Base-by-base conservation (phyloP, 2,113 vertebrate species). In the Passer montanus region DNA sequence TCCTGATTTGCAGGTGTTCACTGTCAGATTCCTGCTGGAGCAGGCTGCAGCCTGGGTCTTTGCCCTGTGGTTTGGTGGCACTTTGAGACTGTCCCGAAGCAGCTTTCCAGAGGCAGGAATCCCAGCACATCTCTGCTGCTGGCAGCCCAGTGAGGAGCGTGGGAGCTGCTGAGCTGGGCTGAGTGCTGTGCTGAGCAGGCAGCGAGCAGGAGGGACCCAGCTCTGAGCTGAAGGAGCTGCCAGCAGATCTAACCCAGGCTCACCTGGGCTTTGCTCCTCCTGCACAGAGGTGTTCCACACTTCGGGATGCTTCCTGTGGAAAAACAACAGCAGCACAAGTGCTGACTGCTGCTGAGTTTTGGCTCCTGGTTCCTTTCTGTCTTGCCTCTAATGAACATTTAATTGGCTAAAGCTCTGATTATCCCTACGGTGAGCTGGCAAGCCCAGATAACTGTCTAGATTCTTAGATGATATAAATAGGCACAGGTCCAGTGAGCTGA, bases 391-490 rank as follows among this genome's bases (percentile, higher is more conserved):
- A 95, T 75, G 92, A 96, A 95, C 78, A 43, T 81, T 80, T 91
- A 92, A 92, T 88, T 95, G 87, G 75, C 77, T 67, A 47, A 80
- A 95, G 87, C 72, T 59, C 41, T 94, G 82, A 88, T 94, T 90
- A 90, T 78, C 79, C 89, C 78, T 59, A 19, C 72, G 62, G 78
- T 88, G 90, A 93, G 94, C 94, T 85, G 91, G 84, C 90, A 95
- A 83, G 75, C 75, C 89, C 84, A 70, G 78, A 87, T 85, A 85
- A 87, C 59, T 64, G 33, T 74, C 72, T 62, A 87, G 91, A 95
- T 95, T 28, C 78, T 77, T 35, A 35, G 64, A 27, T 39, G 49
- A 87, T 90, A 94, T 44, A 90, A 94, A 88, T 4, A 27, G 87
- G 84, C 87, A 85, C 5, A 3, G 47, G 49, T 95, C 84, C 96